Evolutionary conservation across 2,888 invertebrate genomes (phyloP).

Genomic region (Leptinotarsa tumamoca): DNA sequence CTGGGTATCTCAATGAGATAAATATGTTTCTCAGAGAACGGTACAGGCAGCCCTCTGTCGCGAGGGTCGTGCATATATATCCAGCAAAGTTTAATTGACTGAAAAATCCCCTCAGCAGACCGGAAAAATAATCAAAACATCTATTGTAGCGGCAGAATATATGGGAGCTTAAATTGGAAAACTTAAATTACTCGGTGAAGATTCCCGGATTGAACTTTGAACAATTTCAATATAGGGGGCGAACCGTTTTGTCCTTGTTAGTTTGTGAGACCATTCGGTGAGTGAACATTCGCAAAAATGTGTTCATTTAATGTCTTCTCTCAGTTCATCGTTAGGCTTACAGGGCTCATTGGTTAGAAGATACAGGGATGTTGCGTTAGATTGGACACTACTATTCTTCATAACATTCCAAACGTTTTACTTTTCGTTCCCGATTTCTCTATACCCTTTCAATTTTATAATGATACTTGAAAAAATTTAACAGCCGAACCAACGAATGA

Average conservation of each 20-base stretch:
- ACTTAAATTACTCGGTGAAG: slow-evolving; percentile 40
- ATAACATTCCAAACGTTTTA: neutral
- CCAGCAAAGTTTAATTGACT: slow-evolving; percentile 40
- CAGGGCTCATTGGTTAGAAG: slow-evolving; percentile 6
- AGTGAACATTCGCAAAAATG: slow-evolving; percentile 15
- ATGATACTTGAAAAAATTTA: no score
- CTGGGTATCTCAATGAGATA: slow-evolving; percentile 13
- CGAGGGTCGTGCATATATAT: slow-evolving; percentile 13
- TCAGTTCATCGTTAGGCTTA: neutral
- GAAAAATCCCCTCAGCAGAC: slow-evolving; percentile 37
- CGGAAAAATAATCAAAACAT: slow-evolving; percentile 43
- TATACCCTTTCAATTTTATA: no score
- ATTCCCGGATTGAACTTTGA: slow-evolving; percentile 29
- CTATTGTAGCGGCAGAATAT: slow-evolving; percentile 35
- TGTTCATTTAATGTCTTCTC: neutral
- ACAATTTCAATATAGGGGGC: slow-evolving; percentile 36
- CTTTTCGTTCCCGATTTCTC: no score
- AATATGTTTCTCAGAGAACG: slow-evolving; percentile 6
- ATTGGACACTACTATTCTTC: neutral
- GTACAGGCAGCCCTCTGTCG: neutral
- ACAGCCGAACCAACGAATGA: no score
- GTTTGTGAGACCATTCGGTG: slow-evolving; percentile 24
- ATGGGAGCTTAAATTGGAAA: slow-evolving; percentile 43
- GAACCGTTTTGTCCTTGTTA: slow-evolving; percentile 26
- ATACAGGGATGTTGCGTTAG: neutral